A percentile compares a stretch with the other conserved stretches of the same genome.
Evolutionary conservation across 1,140 invertebrate species (phyloP).

Genomic region (Drosophila kanapiae): DNA sequence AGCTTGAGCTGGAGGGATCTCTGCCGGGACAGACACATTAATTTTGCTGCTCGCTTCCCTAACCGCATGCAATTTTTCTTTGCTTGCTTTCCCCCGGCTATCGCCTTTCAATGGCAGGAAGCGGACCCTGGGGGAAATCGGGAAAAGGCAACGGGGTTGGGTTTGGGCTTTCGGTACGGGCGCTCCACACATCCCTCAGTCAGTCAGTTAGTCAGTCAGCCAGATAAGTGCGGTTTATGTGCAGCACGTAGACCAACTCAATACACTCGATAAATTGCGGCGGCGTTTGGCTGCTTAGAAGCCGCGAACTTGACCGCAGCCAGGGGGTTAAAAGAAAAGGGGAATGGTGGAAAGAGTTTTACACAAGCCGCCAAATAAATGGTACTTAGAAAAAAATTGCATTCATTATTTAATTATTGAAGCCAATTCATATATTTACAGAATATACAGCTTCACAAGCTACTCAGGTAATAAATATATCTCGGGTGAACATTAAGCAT

Average conservation of each 20-base stretch:
- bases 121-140: slow-evolving; percentile 15
- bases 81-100: slow-evolving; percentile 47
- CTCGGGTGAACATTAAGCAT: too few relatives aligned
- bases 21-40: slow-evolving; percentile 72
- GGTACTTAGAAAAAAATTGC: not conserved
- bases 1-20: not conserved
- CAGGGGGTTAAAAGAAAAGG: not conserved
- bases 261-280: slow-evolving; percentile 80
- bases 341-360: not conserved
- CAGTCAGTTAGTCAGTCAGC: slow-evolving; percentile 77
- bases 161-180: not conserved
- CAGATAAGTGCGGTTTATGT: slow-evolving; percentile 82
- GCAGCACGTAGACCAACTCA: slow-evolving; percentile 77
- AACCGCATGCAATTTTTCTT: slow-evolving; percentile 83
- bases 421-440: not conserved
- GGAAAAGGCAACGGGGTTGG: not conserved
- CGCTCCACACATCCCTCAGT: slow-evolving; percentile 47
- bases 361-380: not conserved
- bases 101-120: slow-evolving; percentile 74
- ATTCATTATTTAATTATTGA: not conserved
- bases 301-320: slow-evolving; percentile 35
- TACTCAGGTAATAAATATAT: too few relatives aligned
- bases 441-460: too few relatives aligned
- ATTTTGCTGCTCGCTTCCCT: slow-evolving; percentile 75
- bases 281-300: slow-evolving; percentile 60